Evolutionary conservation across 2,888 invertebrate genomes (phyloP), one percentile per base, ranked within the genome.

Genomic region (Rhynchonema sp.): DNA sequence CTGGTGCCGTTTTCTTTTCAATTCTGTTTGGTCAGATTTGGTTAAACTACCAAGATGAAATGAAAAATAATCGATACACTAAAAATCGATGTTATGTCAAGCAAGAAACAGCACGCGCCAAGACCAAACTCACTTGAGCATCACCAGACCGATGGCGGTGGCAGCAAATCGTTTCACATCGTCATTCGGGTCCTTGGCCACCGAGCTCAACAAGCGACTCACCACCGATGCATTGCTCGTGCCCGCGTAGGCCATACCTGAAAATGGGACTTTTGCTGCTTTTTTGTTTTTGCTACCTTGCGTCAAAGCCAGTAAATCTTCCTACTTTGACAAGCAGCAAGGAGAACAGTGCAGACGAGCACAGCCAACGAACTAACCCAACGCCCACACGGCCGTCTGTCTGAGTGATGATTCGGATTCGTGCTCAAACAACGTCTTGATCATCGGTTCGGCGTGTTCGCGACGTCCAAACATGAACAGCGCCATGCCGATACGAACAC

Each of bases 161-260:
- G 96, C 96, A 46, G 98, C 96, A 59, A 94, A 94, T 61, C 98
- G 83, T 64, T 98, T 83, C 1, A 99, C 98, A 76, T 98, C 98
- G 73, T 98, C 92, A 73, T 96, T 96, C 0, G 98, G 96, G 78
- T 98, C 98, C 49, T 92, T 91, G 52, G 84, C 96, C 49, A 96
- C 94, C 60, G 92, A 88, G 46, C 66, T 67, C 6, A 98, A 82
- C 53, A 98, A 80, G 66, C 86, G 86, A 59, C 91, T 82, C 70
- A 96, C 92, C 1, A 96, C 96, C 73, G 87, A 85, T 74, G 96
- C 98, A 74, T 91, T 91, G 60, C 94, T 94, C 20, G 92, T 91
- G 59, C 98, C 98, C 74, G 90, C 91, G 75, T 96, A 96, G 0
- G 96, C 94, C 55, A 62, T 28, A 1, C 91, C n/a, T n/a, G n/a